Conservation (phyloP, 1,140 invertebrate species). For the Aphidius ervi region DNA sequence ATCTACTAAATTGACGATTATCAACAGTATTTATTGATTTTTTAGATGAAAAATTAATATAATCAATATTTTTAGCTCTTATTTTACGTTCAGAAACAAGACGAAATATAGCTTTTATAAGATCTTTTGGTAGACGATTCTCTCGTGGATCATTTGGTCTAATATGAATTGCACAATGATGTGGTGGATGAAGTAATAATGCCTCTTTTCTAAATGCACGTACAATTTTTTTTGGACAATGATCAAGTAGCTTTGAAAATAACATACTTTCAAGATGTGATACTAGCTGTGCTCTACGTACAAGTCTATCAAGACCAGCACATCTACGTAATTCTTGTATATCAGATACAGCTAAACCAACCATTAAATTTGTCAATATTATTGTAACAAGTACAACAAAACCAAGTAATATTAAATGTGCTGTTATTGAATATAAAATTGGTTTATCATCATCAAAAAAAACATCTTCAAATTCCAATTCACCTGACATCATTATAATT, state of each 20-base stretch:
- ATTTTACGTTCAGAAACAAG: conserved; percentile 65
- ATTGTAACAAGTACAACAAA: conserved; percentile 80
- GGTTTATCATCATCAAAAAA: conserved; percentile 63
- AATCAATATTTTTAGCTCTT: not conserved
- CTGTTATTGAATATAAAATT: conserved; percentile 62
- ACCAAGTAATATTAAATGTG: conserved; percentile 70
- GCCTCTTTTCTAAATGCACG: conserved; percentile 64
- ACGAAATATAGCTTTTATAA: conserved; percentile 67
- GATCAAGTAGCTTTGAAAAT: conserved; percentile 68
- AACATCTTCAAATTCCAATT: conserved; percentile 79
- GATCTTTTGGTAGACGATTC: conserved; percentile 68
- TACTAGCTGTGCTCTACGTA: conserved; percentile 75
- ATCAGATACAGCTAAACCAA: conserved; percentile 81
- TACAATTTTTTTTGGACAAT: conserved; percentile 62
- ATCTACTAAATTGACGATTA: conserved; percentile 28
- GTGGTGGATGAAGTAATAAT: conserved; percentile 65
- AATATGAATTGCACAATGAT: conserved; percentile 66
- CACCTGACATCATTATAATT: conserved; percentile 85
- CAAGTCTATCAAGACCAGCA: conserved; percentile 71
- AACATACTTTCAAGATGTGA: conserved; percentile 76
- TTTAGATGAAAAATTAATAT: not conserved
- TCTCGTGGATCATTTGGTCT: conserved; percentile 77
- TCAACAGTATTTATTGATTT: conserved; percentile 7
- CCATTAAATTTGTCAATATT: conserved; percentile 79
- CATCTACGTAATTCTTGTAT: conserved; percentile 79